phyloP scores from a whole-genome alignment of 2,797 vertebrate species.

The Labroides dimidiatus region DNA sequence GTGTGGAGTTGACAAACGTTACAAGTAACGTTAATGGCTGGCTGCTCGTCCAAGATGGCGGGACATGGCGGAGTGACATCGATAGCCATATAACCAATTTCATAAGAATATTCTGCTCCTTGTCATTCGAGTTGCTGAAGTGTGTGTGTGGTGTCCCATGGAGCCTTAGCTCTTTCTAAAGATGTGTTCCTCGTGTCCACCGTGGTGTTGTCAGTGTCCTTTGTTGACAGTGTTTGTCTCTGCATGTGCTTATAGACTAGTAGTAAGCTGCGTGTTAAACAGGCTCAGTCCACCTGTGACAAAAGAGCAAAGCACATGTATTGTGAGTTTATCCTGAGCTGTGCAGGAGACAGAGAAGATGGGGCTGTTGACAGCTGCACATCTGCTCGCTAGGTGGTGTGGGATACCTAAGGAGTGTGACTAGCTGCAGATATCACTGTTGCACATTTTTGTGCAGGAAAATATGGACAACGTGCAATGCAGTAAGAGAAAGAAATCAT shows the following conservation, averaged over 20 bases:
- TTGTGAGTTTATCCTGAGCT: not conserved
- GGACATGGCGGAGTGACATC: constrained; percentile 90
- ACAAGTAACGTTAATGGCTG: constrained; percentile 77
- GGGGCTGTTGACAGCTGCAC: constrained; percentile 55
- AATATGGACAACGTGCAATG: not conserved
- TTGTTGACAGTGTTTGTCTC: constrained; percentile 72
- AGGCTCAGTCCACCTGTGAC: constrained; percentile 17
- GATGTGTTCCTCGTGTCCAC: constrained; percentile 16
- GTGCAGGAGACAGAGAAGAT: constrained; percentile 20
- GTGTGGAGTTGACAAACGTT: constrained; percentile 61
- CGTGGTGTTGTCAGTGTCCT: constrained; percentile 45
- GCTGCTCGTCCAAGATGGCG: constrained; percentile 96
- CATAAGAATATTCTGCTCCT: constrained; percentile 14
- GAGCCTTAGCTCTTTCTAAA: not conserved
- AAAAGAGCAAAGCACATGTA: not conserved
- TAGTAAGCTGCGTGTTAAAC: constrained; percentile 8
- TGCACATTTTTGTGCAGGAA: not conserved
- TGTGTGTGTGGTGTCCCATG: not conserved
- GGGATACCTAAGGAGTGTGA: constrained; percentile 65
- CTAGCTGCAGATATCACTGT: constrained; percentile 31
- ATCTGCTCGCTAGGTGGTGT: constrained; percentile 76
- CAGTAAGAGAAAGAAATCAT: not conserved
- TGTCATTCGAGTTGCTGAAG: not conserved
- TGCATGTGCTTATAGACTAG: constrained; percentile 31
- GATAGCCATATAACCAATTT: constrained; percentile 54